phyloP scores from a whole-genome alignment of 2,888 invertebrate species.

The Linnaemya tessellans region DNA sequence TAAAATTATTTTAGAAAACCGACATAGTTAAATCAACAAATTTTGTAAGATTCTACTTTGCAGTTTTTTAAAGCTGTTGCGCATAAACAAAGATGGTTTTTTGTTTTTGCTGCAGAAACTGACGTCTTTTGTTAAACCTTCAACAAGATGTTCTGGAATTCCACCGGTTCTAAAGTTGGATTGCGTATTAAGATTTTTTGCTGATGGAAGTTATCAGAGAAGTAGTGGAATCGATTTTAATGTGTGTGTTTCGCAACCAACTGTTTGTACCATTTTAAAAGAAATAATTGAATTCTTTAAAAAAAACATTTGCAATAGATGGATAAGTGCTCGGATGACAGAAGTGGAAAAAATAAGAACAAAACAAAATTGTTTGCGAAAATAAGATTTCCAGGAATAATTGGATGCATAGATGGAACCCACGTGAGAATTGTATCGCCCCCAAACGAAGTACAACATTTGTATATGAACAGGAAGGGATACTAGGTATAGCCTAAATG shows the following conservation, averaged over 20 bases:
- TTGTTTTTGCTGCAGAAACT: neutral
- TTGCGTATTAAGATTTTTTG: constrained; percentile 3
- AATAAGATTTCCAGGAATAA: constrained; percentile 22
- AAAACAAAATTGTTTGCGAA: constrained; percentile 6
- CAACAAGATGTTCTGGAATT: neutral
- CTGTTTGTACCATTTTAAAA: constrained; percentile 15
- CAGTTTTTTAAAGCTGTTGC: no score
- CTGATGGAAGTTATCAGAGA: constrained; percentile 9
- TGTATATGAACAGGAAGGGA: constrained; percentile 36
- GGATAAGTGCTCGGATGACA: constrained; percentile 8
- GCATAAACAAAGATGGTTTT: neutral
- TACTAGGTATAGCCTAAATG: constrained; percentile 22
- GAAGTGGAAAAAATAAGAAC: constrained; percentile 16
- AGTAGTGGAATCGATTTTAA: neutral
- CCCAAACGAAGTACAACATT: constrained; percentile 13
- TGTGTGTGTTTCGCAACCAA: neutral
- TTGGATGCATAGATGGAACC: constrained; percentile 31
- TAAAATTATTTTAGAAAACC: no score
- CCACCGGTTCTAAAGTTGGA: no score
- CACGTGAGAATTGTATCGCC: constrained; percentile 20
- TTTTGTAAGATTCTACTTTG: neutral
- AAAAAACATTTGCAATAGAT: neutral
- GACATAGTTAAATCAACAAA: neutral
- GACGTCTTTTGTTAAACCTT: neutral
- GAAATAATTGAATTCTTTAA: constrained; percentile 39